Evolutionary conservation across 2,888 invertebrate species (phyloP), one percentile per base, ranked within the genome.

Genomic region (Megamerina dolium): DNA sequence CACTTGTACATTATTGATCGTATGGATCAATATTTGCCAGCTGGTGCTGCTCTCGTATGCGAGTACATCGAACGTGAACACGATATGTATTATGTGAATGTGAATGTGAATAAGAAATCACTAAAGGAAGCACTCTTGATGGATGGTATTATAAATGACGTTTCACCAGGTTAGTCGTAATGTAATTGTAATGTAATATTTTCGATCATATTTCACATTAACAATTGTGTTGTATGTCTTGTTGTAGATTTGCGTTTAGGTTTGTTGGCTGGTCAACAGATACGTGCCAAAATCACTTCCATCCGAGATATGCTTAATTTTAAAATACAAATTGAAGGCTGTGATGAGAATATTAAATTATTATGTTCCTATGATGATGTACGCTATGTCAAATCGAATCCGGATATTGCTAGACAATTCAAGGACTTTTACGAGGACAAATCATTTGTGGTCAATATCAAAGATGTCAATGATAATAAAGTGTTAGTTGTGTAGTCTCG

Each of bases 351-450:
- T 18, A 59, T 68, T n/a, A 60, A 63, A 51, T 58, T 70, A 16
- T 48, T 68, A 45, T 65, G 69, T 57, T 65, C 63, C 44, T 72
- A 68, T 46, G 62, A 66, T 43, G 70, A 72, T 51, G 51, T 62
- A 17, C 64, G 67, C 50, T 68, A 61, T 48, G 63, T 66, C 3
- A 69, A 68, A 56, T 63, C 68, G 5, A 68, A 70, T 55, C 59
- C 61, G 37, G 60, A 65, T 23, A 43, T 64, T 45, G 64, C 62
- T 12, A 54, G 55, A 14, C 75, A 75, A 37, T 66, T 83, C 46
- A 77, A 76, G 58, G 57, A 68, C 2, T 64, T 61, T 31, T 76
- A 78, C 41, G 61, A 74, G 36, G 72, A 71, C 33, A 70, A 73
- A 54, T 61, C 59, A 2, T 66, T 58, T 50, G 60, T 65, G 10